phyloP scores from a whole-genome alignment of 1,140 invertebrate species.

The Formica exsecta region DNA sequence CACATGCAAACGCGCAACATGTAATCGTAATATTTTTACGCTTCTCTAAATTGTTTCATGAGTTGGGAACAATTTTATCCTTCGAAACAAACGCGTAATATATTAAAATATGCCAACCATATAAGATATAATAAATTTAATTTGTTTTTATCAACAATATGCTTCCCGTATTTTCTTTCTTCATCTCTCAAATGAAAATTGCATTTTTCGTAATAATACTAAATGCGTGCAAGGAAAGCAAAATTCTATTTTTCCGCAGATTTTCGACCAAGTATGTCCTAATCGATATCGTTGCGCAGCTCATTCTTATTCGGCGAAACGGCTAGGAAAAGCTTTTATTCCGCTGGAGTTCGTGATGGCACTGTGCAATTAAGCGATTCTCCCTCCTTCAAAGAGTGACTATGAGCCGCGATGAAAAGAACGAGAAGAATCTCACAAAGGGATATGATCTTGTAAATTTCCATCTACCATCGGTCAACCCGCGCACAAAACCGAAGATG shows the following conservation, averaged over 20 bases:
- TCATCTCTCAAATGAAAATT: neutral
- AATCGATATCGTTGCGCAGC: constrained; percentile 50
- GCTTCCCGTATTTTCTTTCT: neutral
- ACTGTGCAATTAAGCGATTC: constrained; percentile 61
- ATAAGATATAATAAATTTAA: neutral
- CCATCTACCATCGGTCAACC: constrained; percentile 12
- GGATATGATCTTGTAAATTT: constrained; percentile 63
- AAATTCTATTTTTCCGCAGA: neutral
- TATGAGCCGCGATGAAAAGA: constrained; percentile 55
- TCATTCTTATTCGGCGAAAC: constrained; percentile 60
- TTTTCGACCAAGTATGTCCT: constrained; percentile 6
- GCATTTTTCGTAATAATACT: neutral
- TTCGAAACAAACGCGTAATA: too few relatives aligned
- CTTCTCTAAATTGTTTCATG: neutral
- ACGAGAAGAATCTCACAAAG: constrained; percentile 61
- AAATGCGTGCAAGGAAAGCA: constrained; percentile 15
- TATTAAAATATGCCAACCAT: neutral
- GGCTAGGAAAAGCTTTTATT: constrained; percentile 53
- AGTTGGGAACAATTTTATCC: neutral
- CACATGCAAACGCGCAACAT: neutral
- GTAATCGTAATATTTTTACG: neutral
- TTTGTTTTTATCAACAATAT: neutral
- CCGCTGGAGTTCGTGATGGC: constrained; percentile 51
- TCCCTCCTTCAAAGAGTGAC: constrained; percentile 52
- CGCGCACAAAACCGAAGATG: constrained; percentile 8